These are phyloP conservation scores for Chaetophractus vellerosus DNA, from an alignment of 2,797 vertebrate genomes.

Conservation along the genomic window DNA sequence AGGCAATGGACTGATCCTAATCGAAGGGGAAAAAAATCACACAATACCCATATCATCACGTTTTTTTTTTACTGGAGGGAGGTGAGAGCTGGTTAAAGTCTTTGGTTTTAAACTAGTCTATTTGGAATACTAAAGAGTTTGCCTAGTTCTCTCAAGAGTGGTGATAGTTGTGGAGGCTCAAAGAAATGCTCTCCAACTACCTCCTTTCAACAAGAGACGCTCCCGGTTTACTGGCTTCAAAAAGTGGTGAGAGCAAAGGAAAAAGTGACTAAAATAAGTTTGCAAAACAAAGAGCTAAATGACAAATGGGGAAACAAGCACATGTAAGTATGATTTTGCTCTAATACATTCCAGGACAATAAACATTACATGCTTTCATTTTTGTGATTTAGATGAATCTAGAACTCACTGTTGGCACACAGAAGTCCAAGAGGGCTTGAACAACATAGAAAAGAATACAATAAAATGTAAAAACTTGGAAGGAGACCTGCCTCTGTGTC, in stretches of 20 bases:
- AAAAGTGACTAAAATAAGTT: not conserved
- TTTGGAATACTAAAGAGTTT: not conserved
- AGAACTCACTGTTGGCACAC: not conserved
- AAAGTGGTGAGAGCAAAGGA: not conserved
- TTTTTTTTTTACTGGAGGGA: not conserved
- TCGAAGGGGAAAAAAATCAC: not conserved
- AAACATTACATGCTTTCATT: not conserved
- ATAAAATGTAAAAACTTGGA: not conserved
- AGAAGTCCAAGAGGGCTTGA: not conserved
- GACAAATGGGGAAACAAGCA: not conserved
- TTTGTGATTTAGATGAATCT: not conserved
- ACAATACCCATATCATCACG: not conserved
- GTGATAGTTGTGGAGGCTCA: not conserved
- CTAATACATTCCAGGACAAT: not conserved
- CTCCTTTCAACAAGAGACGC: not conserved
- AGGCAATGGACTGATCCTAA: not conserved
- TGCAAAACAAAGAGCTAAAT: not conserved
- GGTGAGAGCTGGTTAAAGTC: not conserved
- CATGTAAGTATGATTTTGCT: not conserved
- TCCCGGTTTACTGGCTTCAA: constrained; percentile 3
- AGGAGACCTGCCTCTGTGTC: not conserved
- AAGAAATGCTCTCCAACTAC: not conserved
- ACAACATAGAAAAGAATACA: not conserved
- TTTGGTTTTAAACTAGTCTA: constrained; percentile 48
- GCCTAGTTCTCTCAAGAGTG: constrained; percentile 4